phyloP scores from a whole-genome alignment of 2,888 invertebrate genomes.

The Deilephila porcellus region DNA sequence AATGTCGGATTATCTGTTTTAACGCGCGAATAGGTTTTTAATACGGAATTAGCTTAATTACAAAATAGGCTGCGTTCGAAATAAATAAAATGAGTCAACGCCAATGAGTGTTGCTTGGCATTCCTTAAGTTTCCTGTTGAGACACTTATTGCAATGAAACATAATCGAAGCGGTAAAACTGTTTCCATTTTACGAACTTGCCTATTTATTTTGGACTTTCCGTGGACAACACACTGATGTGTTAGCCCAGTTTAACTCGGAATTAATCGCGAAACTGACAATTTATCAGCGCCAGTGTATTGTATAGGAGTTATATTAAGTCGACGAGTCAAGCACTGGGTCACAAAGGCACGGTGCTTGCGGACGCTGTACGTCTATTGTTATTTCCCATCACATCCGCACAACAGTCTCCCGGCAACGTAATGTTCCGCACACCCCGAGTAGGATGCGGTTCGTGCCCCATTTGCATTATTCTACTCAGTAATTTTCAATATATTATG shows the following conservation, averaged over 20 bases:
- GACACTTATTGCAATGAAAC: not conserved
- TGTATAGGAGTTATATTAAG: not conserved
- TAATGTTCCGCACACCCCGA: constrained; percentile 5
- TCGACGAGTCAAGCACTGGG: constrained; percentile 2
- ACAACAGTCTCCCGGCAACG: not conserved
- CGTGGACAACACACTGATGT: not conserved
- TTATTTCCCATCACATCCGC: constrained; percentile 20
- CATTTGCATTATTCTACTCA: constrained; percentile 1
- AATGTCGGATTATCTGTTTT: not conserved
- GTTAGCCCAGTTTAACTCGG: not conserved
- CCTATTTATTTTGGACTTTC: not conserved
- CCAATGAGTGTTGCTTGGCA: not conserved
- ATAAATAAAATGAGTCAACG: not conserved
- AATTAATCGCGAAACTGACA: not conserved
- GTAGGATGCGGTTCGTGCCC: constrained; percentile 1
- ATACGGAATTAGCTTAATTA: not conserved
- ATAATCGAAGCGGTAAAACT: not conserved
- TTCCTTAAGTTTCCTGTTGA: not conserved
- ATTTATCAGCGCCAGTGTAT: not conserved
- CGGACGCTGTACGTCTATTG: constrained; percentile 15
- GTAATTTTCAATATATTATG: not conserved
- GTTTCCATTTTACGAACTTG: not conserved
- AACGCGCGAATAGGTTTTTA: not conserved
- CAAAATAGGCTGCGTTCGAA: not conserved
- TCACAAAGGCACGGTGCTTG: constrained; percentile 28